Evolutionary conservation across 2,797 vertebrate genomes (phyloP), one percentile per base, ranked within the genome.

Genomic region (Kryptopterus vitreolus): DNA sequence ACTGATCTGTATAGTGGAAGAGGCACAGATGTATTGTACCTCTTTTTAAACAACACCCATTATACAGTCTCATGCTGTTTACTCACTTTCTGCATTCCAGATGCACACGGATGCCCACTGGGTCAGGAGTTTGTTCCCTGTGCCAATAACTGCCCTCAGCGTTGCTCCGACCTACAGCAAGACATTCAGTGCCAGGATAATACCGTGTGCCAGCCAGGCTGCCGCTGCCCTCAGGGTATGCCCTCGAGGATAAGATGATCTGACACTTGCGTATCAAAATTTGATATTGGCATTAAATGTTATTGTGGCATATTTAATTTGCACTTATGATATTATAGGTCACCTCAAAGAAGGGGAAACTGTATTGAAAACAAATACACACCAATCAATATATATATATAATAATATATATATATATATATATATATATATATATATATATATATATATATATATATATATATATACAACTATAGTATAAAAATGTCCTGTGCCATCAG

Each of bases 111-210:
- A 3, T 97, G 96, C 87, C 95, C 94, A 0, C 76, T 86, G 0
- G 93, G 92, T 46, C 94, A 95, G 91, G 91, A 93, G 81, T 86
- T 90, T 53, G 92, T 91, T 66, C 53, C 71, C 46, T 98, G 96
- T 87, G 95, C 95, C 88, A 95, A 92, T 84, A 89, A 86, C 80
- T 98, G 96, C 83, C 96, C 96, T 0, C 94, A 93, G 83, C 92
- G 88, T 77, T 97, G 96, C 88, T 90, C 93, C 7, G 96, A 98
- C 87, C 93, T 95, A 22, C 96, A 97, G 93, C 93, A 96, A 86
- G 96, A 95, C 77, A 91, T 95, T 0, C 76, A 87, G 86, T 98
- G 96, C 84, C 92, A 93, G 75, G 83, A 87, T 0, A 86, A 73
- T 75, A 80, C 90, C 0, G 87, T 85, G 76, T 97, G 96, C 86